Base-by-base conservation (phyloP, 1,140 invertebrate species). In the Plectus sambesii region DNA sequence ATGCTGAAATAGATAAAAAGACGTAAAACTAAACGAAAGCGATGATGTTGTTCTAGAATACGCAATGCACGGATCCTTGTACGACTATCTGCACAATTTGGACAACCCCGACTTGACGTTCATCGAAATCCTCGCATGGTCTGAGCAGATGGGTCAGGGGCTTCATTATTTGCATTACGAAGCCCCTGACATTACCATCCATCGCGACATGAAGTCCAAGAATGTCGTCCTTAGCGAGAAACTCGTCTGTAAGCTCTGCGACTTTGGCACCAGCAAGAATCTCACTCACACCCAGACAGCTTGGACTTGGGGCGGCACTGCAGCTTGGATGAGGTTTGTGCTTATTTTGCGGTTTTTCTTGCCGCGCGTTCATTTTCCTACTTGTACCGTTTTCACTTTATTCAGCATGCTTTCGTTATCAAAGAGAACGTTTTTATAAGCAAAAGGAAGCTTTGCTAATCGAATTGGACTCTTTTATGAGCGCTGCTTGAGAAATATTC, bases 181-280 rank as follows among this genome's bases (percentile, higher is more conserved):
- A 41, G 61, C 61, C 20, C 60, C 63, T 6, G 44, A 44, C 25
- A 63, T 62, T 2, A 63, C 65, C 19, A 63, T 63, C 47, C 61
- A 63, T 47, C 26, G 61, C 22, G 61, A 63, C 38, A 42, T 63
- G n/a, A 63, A 63, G 45, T 61, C 58, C 1, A 63, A 63, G 42
- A 63, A 63, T 40, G 51, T 63, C 17, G 61, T 63, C 17, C 26
- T 63, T 3, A 53, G 52, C 12, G 24, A 45, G 8, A 39, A 55
- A 9, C n/a, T 49, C 5, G 44, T 53, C 4, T 60, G 53, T 37
- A 60, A 60, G 42, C 37, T 63, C 25, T 63, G 61, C 49, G 61
- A 63, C 44, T 63, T 63, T 42, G 61, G 61, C 1, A 66, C 61
- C 8, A 61, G 58, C 8, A 63, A 63, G 38, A 62, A 63, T 41